Percentiles rank a stretch among this genome's conserved stretches.
Evolutionary conservation across 2,888 invertebrate genomes (phyloP).

Genomic region (Tipula helvola): DNA sequence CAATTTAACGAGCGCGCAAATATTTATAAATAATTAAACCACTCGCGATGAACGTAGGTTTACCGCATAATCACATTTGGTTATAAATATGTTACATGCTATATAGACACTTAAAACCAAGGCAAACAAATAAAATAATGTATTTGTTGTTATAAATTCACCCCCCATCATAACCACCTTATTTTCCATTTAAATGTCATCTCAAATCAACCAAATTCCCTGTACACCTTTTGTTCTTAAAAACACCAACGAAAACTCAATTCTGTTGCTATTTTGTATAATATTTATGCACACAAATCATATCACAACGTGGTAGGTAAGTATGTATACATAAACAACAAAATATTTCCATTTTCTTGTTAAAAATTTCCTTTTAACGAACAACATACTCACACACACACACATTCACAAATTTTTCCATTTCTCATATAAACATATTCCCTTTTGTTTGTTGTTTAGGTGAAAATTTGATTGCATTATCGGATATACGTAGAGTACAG

Average conservation of each 20-base stretch:
- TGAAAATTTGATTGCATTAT: constrained; percentile 4
- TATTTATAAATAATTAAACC: not conserved
- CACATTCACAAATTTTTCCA: not conserved
- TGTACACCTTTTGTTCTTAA: not conserved
- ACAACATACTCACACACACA: not conserved
- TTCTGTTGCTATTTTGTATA: not conserved
- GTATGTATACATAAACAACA: not conserved
- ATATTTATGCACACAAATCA: not conserved
- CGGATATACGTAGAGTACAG: not conserved
- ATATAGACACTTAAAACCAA: not conserved
- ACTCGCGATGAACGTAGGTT: not conserved
- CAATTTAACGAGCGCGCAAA: not conserved
- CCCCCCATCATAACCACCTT: not conserved
- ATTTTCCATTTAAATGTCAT: not conserved
- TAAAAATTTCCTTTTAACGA: not conserved
- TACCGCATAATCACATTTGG: no score
- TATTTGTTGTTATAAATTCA: not conserved
- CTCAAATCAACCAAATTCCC: not conserved
- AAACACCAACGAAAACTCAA: not conserved
- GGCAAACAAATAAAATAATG: not conserved
- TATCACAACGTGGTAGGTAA: not conserved
- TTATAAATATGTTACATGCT: not conserved
- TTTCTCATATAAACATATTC: not conserved
- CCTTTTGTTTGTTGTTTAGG: not conserved
- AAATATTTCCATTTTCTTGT: not conserved